Evolutionary conservation across 1,140 invertebrate genomes (phyloP), one percentile per base, ranked within the genome.

Genomic region (Caenorhabditis elegans): DNA sequence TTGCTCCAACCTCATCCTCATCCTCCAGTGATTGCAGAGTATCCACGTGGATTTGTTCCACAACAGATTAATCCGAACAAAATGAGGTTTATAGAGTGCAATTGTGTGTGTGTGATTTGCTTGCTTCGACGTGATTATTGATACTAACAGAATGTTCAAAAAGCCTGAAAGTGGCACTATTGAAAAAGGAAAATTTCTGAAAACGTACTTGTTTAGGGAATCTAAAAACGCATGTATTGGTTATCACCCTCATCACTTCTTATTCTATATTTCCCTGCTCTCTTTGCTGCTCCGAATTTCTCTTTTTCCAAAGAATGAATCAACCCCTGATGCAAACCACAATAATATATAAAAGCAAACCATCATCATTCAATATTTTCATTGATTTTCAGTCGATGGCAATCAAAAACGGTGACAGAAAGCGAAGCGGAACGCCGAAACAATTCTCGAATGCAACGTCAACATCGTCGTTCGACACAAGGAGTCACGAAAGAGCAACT

Each of bases 401-500:
- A 79, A 43, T 83, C 82, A 36, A 70, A 43, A 43, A 70, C 55
- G 34, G 78, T 75, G 19, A 78, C 55, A 0, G 82, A 83, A 75
- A 78, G 76, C 17, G 82, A 83, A 39, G 76, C 82, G 10, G 82
- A 83, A 36, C 19, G 82, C 8, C 49, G 82, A 39, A 78, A 77
- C 46, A 83, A 53, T 36, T 53, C 82, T 22, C 31, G 82, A 22
- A 60, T 83, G 39, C 82, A 83, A 36, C 39, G 82, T 48, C 76
- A 78, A 55, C 79, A 83, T 43, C 76, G 82, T 22, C 76, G 82
- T 13, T 78, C 76, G 2, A 83, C 82, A 0, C 82, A 83, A 36
- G 82, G 82, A 2, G 82, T 83, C 46, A 83, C 82, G 4, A 83
- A 83, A 36, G 82, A 83, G 28, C 82, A 83, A 76, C 39, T 83